Evolutionary conservation across 1,140 invertebrate genomes (phyloP), one percentile per base, ranked within the genome.

Genomic region (Himalopsyche phryganea): DNA sequence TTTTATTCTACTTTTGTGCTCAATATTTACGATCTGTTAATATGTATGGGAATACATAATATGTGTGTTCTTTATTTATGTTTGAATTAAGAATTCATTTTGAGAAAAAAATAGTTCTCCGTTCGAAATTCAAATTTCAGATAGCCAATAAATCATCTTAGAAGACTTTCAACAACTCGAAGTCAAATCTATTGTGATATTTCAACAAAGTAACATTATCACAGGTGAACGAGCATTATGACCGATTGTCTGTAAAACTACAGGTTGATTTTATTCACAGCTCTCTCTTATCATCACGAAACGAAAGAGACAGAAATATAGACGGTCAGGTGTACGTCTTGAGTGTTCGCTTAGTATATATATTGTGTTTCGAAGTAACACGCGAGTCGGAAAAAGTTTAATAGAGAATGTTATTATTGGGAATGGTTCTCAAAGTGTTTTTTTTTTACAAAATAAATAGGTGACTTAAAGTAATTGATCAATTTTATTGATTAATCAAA

Each of bases 151-250:
- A 51, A 51, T 51, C 50, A 51, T 51, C 18, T 18, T 4, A 50
- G 10, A 18, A 51, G 36, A 51, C 36, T 51, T 51, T 51, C 50
- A 51, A 51, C 50, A 51, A 51, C 33, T 51, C 17, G 50, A 51
- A 51, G 40, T 51, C 36, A 36, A 18, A 38, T 38, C 50, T 40
- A 51, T 51, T 51, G 50, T 51, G 36, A 17, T 18, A 36, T 36
- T 36, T 18, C 3, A 36, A 40, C 32, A 18, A 35, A 15, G 50
- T 35, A 28, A 9, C 9, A 28, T 28, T 28, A 28, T 28, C 23
- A 9, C 23, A 9, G 23, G 9, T 28, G 23, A 28, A 28, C 50
- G 50, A 51, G 14, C 20, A 13, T 10, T 11, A 6, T 51, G 32
- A 4, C 50, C 50, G 50, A 51, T 17, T 17, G 33, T 6, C n/a